phyloP scores from a whole-genome alignment of 2,797 vertebrate genomes.

The Allobates femoralis region DNA sequence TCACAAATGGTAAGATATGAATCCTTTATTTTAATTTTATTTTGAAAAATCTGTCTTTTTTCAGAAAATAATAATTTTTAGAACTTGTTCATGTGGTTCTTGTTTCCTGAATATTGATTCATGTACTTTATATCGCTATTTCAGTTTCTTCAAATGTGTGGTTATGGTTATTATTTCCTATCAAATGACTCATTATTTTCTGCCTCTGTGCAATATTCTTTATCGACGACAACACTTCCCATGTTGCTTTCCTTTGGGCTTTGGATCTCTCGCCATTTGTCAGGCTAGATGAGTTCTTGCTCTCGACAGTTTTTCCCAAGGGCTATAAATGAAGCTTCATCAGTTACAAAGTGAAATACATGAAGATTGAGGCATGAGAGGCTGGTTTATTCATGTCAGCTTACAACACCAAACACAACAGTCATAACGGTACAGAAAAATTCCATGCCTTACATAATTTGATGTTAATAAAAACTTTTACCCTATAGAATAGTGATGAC shows the following conservation, averaged over 20 bases:
- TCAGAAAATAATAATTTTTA: not conserved
- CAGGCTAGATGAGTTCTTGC: constrained; percentile 22
- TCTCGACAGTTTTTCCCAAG: constrained; percentile 19
- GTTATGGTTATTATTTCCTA: not conserved
- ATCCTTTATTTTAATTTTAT: not conserved
- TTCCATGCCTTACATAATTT: not conserved
- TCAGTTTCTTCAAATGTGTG: not conserved
- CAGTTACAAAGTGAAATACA: constrained; percentile 26
- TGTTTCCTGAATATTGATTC: not conserved
- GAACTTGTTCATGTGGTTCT: not conserved
- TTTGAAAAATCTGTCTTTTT: not conserved
- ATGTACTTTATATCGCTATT: not conserved
- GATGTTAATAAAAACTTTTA: not conserved
- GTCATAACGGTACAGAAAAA: not conserved
- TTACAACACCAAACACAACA: not conserved
- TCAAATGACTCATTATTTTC: not conserved
- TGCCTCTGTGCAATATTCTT: not conserved
- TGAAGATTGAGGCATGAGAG: not conserved
- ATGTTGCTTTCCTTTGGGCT: constrained; percentile 24
- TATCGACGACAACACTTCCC: constrained; percentile 5
- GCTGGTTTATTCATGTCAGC: constrained; percentile 21
- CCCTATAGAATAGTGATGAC: not conserved
- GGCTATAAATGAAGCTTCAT: constrained; percentile 29
- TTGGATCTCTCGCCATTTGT: constrained; percentile 38
- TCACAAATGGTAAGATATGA: no score